Conservation (phyloP, 2,797 vertebrate genomes). For the Tragelaphus oryx region DNA sequence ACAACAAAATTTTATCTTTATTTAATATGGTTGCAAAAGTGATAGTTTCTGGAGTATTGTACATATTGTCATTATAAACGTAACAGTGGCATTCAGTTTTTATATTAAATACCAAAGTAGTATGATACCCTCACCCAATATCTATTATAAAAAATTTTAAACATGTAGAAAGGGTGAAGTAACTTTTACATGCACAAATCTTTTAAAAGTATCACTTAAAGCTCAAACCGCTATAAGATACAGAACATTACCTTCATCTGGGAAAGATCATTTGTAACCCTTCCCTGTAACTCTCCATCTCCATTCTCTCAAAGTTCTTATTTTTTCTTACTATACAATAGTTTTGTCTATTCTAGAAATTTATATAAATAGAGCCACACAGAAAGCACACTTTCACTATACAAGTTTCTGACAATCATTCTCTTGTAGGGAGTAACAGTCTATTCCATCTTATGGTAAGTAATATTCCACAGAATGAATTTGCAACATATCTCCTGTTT, state of each 20-base stretch:
- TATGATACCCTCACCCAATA: not conserved
- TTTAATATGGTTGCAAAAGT: not conserved
- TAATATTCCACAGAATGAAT: not conserved
- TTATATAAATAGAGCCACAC: not conserved
- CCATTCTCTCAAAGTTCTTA: not conserved
- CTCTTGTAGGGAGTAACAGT: fast-evolving
- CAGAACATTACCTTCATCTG: not conserved
- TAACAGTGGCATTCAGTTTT: not conserved
- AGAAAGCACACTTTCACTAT: not conserved
- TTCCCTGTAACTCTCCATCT: not conserved
- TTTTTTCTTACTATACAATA: not conserved
- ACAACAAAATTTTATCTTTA: not conserved
- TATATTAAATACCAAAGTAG: not conserved
- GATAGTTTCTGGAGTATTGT: not conserved
- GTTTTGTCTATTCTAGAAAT: not conserved
- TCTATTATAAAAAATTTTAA: not conserved
- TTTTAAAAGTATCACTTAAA: not conserved
- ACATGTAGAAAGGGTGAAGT: not conserved
- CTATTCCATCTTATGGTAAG: not conserved
- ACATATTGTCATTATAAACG: not conserved
- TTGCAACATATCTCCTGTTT: not conserved
- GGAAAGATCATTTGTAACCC: not conserved
- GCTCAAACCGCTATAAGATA: not conserved
- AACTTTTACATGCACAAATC: not conserved
- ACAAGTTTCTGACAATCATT: not conserved